Evolutionary conservation across 2,113 vertebrate species (phyloP), one percentile per base, ranked within the genome.

Genomic region (Melanostigma gelatinosum): DNA sequence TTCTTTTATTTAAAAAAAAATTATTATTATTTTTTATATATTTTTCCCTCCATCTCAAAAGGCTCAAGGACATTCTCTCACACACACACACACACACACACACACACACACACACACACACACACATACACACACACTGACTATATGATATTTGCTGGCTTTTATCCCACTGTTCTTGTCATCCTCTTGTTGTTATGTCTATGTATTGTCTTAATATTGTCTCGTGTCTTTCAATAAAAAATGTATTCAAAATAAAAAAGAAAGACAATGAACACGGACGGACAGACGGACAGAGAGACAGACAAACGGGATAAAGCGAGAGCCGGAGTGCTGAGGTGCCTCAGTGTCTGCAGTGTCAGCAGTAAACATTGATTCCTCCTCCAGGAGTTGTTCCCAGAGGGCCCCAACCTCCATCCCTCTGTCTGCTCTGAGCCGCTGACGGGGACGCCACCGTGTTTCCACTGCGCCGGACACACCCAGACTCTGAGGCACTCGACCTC

Each of bases 381-480:
- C 85, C 77, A 83, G 77, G 34, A 77, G 32, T 40, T 24, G 24
- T 36, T 85, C 77, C 82, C 87, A 42, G 40, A 44, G 82, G 54
- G 18, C 22, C 65, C 40, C 63, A 3, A 11, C 82, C 77, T 87
- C 65, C 73, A 34, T 52, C 69, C 58, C 74, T 62, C 72, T 70
- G 72, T 77, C 83, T 63, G 13, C 67, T 62, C 70, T 52, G 50
- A 87, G 87, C 44, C 84, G 89, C 91, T 87, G 87, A 92, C 84
- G 66, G 32, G 27, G 82, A 80, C 13, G 11, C n/a, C 50, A 20
- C 67, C 8, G 20, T 38, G 68, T 12, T 52, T 52, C 80, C 72
- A 12, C 24, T 24, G 63, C 11, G 48, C 62, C 72, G 5, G 72
- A 84, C 84, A 75, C 82, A 66, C 84, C 77, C 77, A 58, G 29